Base-by-base conservation (phyloP, 2,888 invertebrate species). In the Lingula anatina region DNA sequence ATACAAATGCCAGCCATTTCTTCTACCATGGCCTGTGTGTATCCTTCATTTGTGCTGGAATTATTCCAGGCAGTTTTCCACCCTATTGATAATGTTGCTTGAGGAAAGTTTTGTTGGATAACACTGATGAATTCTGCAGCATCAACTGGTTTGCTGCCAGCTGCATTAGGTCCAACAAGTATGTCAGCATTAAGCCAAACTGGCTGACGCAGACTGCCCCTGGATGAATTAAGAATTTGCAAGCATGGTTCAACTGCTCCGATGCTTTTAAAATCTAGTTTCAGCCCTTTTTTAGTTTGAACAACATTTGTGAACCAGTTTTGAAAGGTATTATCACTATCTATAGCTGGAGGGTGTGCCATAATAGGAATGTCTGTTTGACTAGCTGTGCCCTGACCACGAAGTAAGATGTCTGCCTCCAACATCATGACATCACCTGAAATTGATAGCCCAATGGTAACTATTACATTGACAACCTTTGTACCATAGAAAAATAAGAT, bases 111-210 rank as follows among this genome's bases (percentile, higher is more conserved):
- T 44, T 81, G 77, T 0, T 81, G 60, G 12, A 78, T 83, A 2
- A 82, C 79, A 0, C 72, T 65, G 25, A 92, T 76, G 76, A 93
- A 93, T 51, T 70, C 63, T 3, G 67, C 71, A 0, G 86, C 78
- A 66, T 87, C 82, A 0, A 91, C 85, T 0, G 88, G 86, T 69
- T 15, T 35, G 23, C 44, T 25, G 9, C 31, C 15, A 1, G 79
- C 80, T 7, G 81, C 74, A 49, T 85, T 81, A 0, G 91, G 91
- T 0, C 92, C 92, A 0, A 79, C 70, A 4, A 89, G 77, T 56
- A 93, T 88, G 73, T 93, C 93, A 0, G 92, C 91, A 73, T 93
- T 93, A 50, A 93, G 74, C 89, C 90, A 90, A 3, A 93, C 71
- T 0, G 90, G 90, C 65, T 58, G 56, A 23, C 51, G 50, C 21